Evolutionary conservation across 2,797 vertebrate species (phyloP), one percentile per base, ranked within the genome.

Genomic region (Zenarchopterus dispar): DNA sequence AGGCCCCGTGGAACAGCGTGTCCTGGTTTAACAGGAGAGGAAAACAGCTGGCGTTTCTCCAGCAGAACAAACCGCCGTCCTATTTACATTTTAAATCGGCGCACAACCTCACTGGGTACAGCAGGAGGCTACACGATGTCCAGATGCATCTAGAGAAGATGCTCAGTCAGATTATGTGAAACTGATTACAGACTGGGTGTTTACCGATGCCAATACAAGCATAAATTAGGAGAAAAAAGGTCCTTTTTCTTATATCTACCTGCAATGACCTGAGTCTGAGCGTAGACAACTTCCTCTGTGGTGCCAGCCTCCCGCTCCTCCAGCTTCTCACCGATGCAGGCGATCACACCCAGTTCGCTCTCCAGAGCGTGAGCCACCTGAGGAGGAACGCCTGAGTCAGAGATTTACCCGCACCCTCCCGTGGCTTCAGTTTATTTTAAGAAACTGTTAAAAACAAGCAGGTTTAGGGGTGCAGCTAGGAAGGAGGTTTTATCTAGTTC

Each of bases 241-340:
- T n/a, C n/a, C n/a, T n/a, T n/a, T n/a, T n/a, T n/a, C n/a, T n/a
- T n/a, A n/a, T 46, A 15, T 56, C 51, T 92, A 98, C 97, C 96
- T 93, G 96, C 94, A 39, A 98, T 97, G 76, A 86, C 92, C 85
- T 97, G 96, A 21, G 94, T 97, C 91, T 98, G 97, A 56, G 93
- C 92, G 1, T 94, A 97, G 26, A 98, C 94, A 0, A 98, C 94
- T 67, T 98, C 97, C 76, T 98, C 97, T 0, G 97, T 98, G 88
- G 95, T 96, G 68, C 95, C 96, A 5, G 93, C 94, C 90, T 98
- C 97, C 21, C 97, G 92, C 84, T 98, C 95, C 58, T 97, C 96
- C 77, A 98, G 87, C 82, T 95, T 97, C 91, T 98, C 96, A 18
- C 97, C 97, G 21, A 98, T 93, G 74, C 97, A 98, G 78, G 96